Conservation (phyloP, 1,140 invertebrate genomes). For the Marisa cornuarietis region DNA sequence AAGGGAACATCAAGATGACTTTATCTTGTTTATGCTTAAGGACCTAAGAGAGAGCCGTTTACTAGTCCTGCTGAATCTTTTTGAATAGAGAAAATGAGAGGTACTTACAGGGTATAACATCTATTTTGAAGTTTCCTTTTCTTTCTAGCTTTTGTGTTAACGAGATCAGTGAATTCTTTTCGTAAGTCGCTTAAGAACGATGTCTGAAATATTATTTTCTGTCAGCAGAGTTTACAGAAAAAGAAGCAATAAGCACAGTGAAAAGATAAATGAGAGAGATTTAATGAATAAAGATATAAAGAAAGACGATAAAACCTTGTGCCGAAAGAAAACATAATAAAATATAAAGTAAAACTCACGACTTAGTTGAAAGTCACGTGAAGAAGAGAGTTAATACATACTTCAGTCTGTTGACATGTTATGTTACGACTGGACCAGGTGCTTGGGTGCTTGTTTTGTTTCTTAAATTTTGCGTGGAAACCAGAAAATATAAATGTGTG, state of each 20-base stretch:
- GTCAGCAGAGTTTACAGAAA: not conserved
- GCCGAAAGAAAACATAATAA: not conserved
- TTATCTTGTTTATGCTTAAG: no score
- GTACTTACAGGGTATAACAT: no score
- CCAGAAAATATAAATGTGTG: not conserved
- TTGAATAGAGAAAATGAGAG: no score
- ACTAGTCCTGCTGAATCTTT: no score
- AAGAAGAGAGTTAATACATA: not conserved
- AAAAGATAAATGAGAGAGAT: not conserved
- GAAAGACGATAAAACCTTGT: not conserved
- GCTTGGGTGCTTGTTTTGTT: no score
- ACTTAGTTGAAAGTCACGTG: no score
- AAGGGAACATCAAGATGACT: no score
- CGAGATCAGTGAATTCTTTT: not conserved
- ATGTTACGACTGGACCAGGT: not conserved
- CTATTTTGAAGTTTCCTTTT: not conserved
- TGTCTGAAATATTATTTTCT: no score
- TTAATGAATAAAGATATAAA: no score
- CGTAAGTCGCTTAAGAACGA: not conserved
- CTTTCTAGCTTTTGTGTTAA: not conserved
- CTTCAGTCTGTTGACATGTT: not conserved
- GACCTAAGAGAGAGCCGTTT: no score
- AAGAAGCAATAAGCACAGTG: not conserved
- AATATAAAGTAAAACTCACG: not conserved
- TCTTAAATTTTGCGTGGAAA: no score